Evolutionary conservation across 92 coral and sea anemone species (phyloP).

Genomic region (Epizoanthus stellaris): DNA sequence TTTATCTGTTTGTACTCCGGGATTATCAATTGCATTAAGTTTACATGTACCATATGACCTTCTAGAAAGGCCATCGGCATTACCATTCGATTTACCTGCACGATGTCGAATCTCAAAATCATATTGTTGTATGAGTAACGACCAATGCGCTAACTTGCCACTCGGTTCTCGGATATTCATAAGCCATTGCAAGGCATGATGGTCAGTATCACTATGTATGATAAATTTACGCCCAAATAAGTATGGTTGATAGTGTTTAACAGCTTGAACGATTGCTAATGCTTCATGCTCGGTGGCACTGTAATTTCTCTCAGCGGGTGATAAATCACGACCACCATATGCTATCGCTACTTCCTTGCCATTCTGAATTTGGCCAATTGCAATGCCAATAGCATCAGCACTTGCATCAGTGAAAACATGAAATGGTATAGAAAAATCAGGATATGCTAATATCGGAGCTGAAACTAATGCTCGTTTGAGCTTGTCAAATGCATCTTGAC

Average conservation of each 20-base stretch:
- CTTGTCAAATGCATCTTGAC: constrained; percentile 42
- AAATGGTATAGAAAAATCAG: constrained; percentile 32
- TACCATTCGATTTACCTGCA: constrained; percentile 44
- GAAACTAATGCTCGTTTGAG: constrained; percentile 22
- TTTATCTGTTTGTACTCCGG: neutral
- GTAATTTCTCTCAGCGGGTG: too few relatives aligned
- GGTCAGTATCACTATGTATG: too few relatives aligned
- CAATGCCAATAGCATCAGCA: neutral
- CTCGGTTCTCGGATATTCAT: constrained; percentile 21
- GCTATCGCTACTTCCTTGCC: too few relatives aligned
- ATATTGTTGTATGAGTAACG: constrained; percentile 33
- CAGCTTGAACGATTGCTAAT: too few relatives aligned
- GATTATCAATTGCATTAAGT: neutral
- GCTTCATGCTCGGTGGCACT: too few relatives aligned
- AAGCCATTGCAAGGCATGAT: neutral
- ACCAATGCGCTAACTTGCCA: constrained; percentile 36
- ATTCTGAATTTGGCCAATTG: too few relatives aligned
- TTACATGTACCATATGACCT: constrained; percentile 22
- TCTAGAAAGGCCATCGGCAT: constrained; percentile 38
- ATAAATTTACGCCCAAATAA: too few relatives aligned
- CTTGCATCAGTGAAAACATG: constrained; percentile 44
- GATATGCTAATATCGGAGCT: constrained; percentile 38
- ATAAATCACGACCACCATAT: too few relatives aligned
- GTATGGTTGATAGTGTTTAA: too few relatives aligned
- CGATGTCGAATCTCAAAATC: constrained; percentile 37